Conservation (phyloP, 2,888 invertebrate genomes). For the Priocnemis perturbator region DNA sequence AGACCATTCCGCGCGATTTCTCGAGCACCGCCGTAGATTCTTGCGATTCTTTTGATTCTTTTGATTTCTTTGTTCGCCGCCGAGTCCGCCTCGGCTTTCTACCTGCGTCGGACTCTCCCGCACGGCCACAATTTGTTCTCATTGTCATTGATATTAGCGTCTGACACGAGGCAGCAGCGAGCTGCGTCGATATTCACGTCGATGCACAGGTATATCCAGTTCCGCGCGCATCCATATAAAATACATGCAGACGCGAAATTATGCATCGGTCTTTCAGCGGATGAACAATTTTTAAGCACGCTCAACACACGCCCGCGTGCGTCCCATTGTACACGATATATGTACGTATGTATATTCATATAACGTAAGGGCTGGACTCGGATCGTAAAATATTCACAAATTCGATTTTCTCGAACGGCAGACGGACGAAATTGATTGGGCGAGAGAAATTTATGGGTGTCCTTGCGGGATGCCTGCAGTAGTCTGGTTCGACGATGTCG, state of each 20-base stretch:
- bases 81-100: background rate
- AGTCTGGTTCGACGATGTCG: background rate
- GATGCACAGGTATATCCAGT: no score
- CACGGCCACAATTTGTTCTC: conserved; percentile 30
- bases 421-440: no score
- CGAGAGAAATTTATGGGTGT: no score
- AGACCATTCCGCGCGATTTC: conserved; percentile 41
- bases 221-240: no score
- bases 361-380: background rate
- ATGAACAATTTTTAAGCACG: no score
- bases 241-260: no score
- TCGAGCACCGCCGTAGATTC: conserved; percentile 38
- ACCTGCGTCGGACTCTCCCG: conserved; percentile 19
- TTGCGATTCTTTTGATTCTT: conserved; percentile 22
- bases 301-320: background rate
- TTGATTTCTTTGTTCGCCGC: conserved; percentile 1
- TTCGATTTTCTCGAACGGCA: background rate
- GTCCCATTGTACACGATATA: conserved; percentile 4
- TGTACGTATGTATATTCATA: conserved; percentile 17
- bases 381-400: background rate
- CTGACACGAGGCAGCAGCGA: background rate
- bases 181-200: no score
- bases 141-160: conserved; percentile 47
- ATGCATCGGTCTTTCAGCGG: no score
- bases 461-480: background rate